Percentiles rank a stretch among this genome's conserved stretches.
phyloP scores from a whole-genome alignment of 2,113 vertebrate species.

The Lepidothrix coronata region DNA sequence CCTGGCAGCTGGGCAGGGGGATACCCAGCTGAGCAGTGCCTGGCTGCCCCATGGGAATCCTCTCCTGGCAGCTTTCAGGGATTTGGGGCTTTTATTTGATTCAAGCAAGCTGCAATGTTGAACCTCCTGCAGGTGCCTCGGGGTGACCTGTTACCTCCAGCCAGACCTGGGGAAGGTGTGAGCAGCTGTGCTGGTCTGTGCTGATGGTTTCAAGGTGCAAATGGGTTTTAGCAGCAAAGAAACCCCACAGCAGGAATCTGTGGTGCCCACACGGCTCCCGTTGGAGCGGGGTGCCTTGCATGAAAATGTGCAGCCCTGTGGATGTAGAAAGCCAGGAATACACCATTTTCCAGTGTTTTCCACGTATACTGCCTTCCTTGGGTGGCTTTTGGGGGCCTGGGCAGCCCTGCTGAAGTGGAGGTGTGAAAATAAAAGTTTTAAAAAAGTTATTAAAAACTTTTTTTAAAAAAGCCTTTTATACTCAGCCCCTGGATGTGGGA shows the following conservation, averaged over 20 bases:
- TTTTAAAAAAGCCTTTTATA: background rate
- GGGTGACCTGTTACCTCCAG: background rate
- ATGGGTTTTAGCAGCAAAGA: background rate
- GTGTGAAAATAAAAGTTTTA: background rate
- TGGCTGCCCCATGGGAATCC: accelerated
- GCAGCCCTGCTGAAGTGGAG: background rate
- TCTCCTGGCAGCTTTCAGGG: background rate
- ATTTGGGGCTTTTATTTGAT: background rate
- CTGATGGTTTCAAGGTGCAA: background rate
- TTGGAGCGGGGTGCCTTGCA: background rate
- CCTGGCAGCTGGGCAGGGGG: accelerated
- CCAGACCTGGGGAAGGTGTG: background rate
- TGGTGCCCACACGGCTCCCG: accelerated
- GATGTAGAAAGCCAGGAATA: background rate
- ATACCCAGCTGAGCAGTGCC: background rate
- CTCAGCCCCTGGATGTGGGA: background rate
- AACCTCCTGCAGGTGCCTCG: background rate
- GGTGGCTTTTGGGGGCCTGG: background rate
- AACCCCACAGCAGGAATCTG: background rate
- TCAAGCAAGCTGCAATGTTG: accelerated
- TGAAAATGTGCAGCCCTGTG: accelerated
- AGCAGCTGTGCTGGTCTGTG: background rate
- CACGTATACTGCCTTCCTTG: accelerated
- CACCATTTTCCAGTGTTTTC: background rate
- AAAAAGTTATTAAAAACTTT: background rate